Base-by-base conservation (phyloP, 2,888 invertebrate species). In the Apotomis turbidana region DNA sequence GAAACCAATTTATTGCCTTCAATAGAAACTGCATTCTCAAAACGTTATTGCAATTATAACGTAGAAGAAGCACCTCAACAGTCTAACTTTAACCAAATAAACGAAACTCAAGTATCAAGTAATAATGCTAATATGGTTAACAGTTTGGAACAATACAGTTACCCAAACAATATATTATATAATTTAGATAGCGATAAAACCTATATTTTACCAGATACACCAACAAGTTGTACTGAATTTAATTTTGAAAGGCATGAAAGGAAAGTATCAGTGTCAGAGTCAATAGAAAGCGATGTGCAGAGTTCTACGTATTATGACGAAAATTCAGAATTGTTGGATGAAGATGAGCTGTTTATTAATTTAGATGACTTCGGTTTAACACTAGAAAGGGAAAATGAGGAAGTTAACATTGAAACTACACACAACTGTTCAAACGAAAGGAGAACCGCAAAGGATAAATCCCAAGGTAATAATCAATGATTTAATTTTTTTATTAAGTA, bases 341-440 rank as follows among this genome's bases (percentile, higher is more conserved):
- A 93, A 78, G 92, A 93, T 62, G 92, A 93, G n/a, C 79, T 93
- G 3, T 93, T 93, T 76, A 80, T 93, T 27, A 92, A 92, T 82
- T 81, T 93, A 46, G 93, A 93, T 73, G 93, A 93, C 72, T 91
- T 90, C 72, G 93, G 93, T 3, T 78, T 93, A 8, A 85, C 81
- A 60, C 85, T 91, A 71, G 91, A 91, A 75, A 87, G 81, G 4
- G 90, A 90, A 6, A 81, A 81, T 74, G 87, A 88, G 62, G 79
- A 74, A 6, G 55, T 67, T 3, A 76, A 76, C 74, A 59, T 61
- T 5, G 71, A 72, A 27, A 82, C 84, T 27, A 82, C 73, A 44
- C 77, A 75, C 36, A 76, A 61, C 46, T 74, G 73, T 72, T 78
- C 79, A 70, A 81, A 71, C 77, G 83, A 85, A 41, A 84, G 81